phyloP scores from a whole-genome alignment of 2,113 vertebrate species.

The Rynchops niger region DNA sequence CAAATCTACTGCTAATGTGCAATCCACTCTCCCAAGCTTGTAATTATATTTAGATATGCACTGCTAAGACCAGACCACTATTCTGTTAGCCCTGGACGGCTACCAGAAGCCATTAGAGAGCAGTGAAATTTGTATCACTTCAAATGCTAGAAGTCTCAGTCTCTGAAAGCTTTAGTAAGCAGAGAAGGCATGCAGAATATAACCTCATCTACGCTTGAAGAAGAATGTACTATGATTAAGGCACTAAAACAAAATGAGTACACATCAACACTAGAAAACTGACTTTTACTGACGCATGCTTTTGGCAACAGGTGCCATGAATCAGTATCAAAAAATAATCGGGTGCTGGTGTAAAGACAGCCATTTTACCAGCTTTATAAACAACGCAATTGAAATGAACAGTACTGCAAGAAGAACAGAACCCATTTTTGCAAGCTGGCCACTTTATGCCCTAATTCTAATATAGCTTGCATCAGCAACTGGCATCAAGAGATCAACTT shows the following conservation, averaged over 20 bases:
- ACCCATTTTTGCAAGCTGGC: neutral
- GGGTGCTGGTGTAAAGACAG: neutral
- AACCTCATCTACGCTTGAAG: neutral
- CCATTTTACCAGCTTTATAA: neutral
- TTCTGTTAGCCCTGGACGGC: neutral
- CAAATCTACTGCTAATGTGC: neutral
- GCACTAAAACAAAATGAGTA: neutral
- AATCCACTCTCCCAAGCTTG: neutral
- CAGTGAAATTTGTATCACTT: neutral
- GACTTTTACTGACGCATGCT: neutral
- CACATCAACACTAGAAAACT: neutral
- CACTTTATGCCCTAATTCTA: neutral
- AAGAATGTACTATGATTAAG: neutral
- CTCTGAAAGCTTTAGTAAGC: neutral
- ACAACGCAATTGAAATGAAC: neutral
- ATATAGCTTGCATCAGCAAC: accelerated
- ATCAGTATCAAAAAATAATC: neutral
- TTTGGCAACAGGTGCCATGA: constrained; percentile 22
- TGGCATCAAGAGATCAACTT: neutral
- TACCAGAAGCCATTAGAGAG: neutral
- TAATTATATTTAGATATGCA: neutral
- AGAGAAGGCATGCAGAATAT: neutral
- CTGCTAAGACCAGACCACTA: neutral
- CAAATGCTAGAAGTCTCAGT: neutral
- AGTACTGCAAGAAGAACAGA: neutral